A percentile compares a stretch with the other conserved stretches of the same genome.
Conservation (phyloP, 2,113 vertebrate species). For the Vanacampus margaritifer region DNA sequence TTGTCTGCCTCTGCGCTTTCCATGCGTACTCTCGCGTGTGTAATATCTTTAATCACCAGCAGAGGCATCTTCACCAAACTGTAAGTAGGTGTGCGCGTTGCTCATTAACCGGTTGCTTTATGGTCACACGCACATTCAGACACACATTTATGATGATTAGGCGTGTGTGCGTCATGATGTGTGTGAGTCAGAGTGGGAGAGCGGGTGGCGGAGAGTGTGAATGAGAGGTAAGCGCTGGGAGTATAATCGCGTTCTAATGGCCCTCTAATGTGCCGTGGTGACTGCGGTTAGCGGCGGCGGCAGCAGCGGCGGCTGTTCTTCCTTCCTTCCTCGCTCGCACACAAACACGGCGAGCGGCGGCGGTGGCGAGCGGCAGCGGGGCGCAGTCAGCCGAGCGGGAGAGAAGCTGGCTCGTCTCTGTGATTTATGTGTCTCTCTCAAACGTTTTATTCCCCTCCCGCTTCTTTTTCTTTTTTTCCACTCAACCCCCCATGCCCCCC, state of each 20-base stretch:
- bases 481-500: constrained; percentile 45
- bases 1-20: neutral
- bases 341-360: neutral
- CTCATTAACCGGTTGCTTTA: constrained; percentile 61
- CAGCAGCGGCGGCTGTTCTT: constrained; percentile 45
- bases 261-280: constrained; percentile 73
- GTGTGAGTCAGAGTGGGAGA: constrained; percentile 43
- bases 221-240: constrained; percentile 70
- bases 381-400: constrained; percentile 70
- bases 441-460: constrained; percentile 56
- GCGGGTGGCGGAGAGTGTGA: constrained; percentile 58
- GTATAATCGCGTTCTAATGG: constrained; percentile 75
- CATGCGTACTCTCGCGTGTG: neutral
- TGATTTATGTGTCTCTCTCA: constrained; percentile 73
- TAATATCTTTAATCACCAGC: constrained; percentile 40
- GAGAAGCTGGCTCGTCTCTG: constrained; percentile 70
- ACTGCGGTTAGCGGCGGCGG: constrained; percentile 68
- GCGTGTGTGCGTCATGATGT: constrained; percentile 26
- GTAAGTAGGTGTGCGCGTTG: constrained; percentile 50
- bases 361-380: constrained; percentile 61
- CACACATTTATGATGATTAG: constrained; percentile 51
- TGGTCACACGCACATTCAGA: constrained; percentile 21
- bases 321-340: constrained; percentile 8
- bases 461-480: constrained; percentile 12
- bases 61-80: constrained; percentile 43